These are phyloP conservation scores for Cydia strobilella DNA, from an alignment of 1,140 invertebrate genomes.

Conservation along the genomic window DNA sequence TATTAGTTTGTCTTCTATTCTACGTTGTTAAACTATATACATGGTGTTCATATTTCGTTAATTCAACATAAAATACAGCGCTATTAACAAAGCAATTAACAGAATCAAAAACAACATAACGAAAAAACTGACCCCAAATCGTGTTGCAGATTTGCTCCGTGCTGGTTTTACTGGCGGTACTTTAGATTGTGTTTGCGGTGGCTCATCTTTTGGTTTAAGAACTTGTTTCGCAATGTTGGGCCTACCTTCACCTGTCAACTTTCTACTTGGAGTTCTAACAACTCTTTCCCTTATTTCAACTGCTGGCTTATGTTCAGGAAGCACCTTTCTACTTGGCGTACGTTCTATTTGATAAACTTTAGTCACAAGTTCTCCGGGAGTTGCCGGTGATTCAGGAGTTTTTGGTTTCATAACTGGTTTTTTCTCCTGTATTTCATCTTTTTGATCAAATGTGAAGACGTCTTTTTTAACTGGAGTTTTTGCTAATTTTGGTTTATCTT, in stretches of 20 bases:
- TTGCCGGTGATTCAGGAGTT: conserved; percentile 43
- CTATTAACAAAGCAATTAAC: conserved; percentile 67
- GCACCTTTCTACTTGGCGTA: conserved; percentile 69
- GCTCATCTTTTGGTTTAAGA: conserved; percentile 49
- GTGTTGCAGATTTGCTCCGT: conserved; percentile 75
- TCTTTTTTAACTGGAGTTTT: conserved; percentile 57
- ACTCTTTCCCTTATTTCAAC: conserved; percentile 73
- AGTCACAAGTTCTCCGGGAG: conserved; percentile 63
- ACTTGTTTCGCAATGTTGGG: conserved; percentile 55
- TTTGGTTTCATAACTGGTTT: conserved; percentile 22
- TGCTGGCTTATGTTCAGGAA: conserved; percentile 63
- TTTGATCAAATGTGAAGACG: conserved; percentile 53
- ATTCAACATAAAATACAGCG: conserved; percentile 59
- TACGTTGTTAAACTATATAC: conserved; percentile 43
- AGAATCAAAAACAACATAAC: conserved; percentile 65
- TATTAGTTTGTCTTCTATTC: conserved; percentile 57
- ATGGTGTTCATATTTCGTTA: conserved; percentile 42
- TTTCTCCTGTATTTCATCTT: conserved; percentile 47
- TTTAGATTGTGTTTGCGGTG: conserved; percentile 62
- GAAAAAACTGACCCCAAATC: conserved; percentile 78
- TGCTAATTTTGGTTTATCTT: conserved; percentile 47
- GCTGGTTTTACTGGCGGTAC: conserved; percentile 76
- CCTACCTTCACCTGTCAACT: conserved; percentile 55
- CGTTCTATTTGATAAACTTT: conserved; percentile 74
- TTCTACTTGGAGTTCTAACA: conserved; percentile 71